These are phyloP conservation scores for Tribolium madens DNA, from an alignment of 1,140 invertebrate genomes.

Conservation along the genomic window DNA sequence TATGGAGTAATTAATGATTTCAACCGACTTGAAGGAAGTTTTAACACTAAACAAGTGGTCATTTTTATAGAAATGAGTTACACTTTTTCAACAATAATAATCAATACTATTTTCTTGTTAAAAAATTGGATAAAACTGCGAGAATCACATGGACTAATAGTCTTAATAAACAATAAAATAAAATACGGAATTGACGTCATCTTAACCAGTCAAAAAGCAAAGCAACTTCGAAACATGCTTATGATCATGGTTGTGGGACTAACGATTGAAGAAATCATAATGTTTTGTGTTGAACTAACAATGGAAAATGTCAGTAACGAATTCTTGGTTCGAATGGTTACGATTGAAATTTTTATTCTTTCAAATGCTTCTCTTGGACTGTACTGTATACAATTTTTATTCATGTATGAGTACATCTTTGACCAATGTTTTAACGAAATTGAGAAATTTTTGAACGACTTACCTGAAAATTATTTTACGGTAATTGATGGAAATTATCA, in stretches of 20 bases:
- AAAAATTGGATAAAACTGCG: slow-evolving; percentile 6
- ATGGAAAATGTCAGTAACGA: not conserved
- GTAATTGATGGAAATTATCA: not conserved
- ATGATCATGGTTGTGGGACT: not conserved
- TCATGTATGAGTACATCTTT: slow-evolving; percentile 1
- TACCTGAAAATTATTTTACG: not conserved
- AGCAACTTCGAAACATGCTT: not conserved
- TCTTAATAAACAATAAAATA: slow-evolving; percentile 2
- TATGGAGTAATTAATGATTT: not conserved
- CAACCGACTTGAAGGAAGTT: not conserved
- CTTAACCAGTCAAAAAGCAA: not conserved
- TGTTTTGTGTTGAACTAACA: not conserved
- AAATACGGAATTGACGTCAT: not conserved
- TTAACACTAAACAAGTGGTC: not conserved
- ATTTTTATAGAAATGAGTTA: not conserved
- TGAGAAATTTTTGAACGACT: not conserved
- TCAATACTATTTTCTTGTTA: not conserved
- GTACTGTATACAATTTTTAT: not conserved
- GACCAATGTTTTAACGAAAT: slow-evolving; percentile 1
- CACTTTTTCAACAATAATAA: not conserved
- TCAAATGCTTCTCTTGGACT: not conserved
- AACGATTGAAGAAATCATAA: not conserved
- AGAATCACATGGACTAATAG: not conserved
- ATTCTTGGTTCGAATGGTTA: not conserved
- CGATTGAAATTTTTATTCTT: not conserved